phyloP scores from a whole-genome alignment of 2,797 vertebrate genomes.

The Lacerta viridis region DNA sequence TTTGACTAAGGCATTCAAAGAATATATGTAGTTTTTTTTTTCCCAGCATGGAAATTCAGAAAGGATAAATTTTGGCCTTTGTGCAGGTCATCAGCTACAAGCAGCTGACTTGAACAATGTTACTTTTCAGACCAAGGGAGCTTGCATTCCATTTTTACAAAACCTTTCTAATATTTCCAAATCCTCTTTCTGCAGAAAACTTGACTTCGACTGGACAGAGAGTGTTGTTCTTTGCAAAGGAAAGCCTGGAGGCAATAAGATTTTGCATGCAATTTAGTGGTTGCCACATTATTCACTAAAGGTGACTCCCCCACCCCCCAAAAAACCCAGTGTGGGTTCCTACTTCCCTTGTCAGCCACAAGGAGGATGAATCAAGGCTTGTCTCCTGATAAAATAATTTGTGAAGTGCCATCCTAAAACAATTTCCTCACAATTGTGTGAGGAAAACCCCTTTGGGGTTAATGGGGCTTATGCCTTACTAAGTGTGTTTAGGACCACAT shows the following conservation, averaged over 20 bases:
- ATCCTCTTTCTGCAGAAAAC: conserved; percentile 25
- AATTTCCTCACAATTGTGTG: background rate
- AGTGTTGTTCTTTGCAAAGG: conserved; percentile 50
- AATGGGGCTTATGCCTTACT: background rate
- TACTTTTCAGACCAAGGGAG: background rate
- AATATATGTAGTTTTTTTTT: background rate
- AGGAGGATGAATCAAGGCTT: background rate
- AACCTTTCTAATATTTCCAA: conserved; percentile 7
- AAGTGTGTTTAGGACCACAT: background rate
- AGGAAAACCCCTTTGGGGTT: background rate
- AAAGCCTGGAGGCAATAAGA: conserved; percentile 13
- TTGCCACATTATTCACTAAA: conserved; percentile 22
- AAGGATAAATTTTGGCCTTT: background rate
- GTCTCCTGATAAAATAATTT: background rate
- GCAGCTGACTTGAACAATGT: background rate
- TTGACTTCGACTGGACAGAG: conserved; percentile 16
- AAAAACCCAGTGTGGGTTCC: conserved; percentile 24
- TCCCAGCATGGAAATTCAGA: background rate
- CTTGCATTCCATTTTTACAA: background rate
- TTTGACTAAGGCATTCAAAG: background rate
- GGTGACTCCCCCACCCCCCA: background rate
- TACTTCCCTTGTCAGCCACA: background rate
- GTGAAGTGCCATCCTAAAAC: background rate
- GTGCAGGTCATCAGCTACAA: background rate
- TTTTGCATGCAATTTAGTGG: conserved; percentile 37